Evolutionary conservation across 2,113 vertebrate genomes (phyloP), one percentile per base, ranked within the genome.

Genomic region (Equus quagga): DNA sequence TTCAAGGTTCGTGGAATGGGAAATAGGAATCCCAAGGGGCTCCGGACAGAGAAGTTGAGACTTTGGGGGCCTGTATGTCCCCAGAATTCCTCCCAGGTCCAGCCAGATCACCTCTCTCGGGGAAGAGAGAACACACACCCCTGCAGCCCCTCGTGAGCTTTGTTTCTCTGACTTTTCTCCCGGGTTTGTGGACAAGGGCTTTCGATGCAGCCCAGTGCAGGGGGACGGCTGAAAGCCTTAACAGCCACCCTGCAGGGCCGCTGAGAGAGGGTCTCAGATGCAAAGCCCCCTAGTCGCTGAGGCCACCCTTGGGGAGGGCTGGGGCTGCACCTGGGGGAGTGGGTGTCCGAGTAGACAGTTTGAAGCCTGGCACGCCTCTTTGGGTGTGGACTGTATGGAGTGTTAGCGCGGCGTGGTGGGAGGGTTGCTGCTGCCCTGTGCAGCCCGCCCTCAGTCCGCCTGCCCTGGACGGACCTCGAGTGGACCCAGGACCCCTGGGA

Each of bases 351-450:
- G 67, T 28, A 36, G 36, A 64, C 28, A 15, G n/a, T 58, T n/a
- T 56, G 33, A 54, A 60, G 15, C 12, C 33, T 15, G 72, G 83
- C 11, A 7, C 4, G 8, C 76, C 21, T 69, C 3, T 28, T 64
- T 1, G 21, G n/a, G 8, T 67, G 60, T 33, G 36, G 44, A 12
- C 36, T 6, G 41, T 36, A 65, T 3, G 4, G 41, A 6, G 28
- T 10, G 10, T 10, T 1, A 56, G 36, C 5, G 31, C 33, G 19
- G 15, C 60, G 1, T 6, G 31, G 4, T 3, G 7, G 46, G 8
- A 56, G 79, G 70, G 49, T 58, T 23, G 24, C 28, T 1, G 2
- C 44, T 41, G 7, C 33, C 28, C 12, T 58, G 69, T 6, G 6
- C n/a, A 14, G 3, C 0, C 21, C 78, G 64, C 72, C 72, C 36